phyloP scores from a whole-genome alignment of 2,113 vertebrate species.

The Chunga burmeisteri region DNA sequence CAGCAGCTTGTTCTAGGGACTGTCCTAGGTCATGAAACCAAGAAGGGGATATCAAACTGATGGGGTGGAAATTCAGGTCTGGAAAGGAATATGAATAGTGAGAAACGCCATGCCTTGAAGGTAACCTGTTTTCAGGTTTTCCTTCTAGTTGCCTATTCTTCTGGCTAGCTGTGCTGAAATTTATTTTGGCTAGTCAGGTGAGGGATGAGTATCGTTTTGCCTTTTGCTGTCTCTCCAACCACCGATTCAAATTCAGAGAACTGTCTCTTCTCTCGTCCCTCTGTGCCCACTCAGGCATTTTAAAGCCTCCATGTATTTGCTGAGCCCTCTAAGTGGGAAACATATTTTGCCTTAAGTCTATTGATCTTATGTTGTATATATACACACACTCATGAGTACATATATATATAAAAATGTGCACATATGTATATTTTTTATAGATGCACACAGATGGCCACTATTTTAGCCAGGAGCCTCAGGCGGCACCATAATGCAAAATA shows the following conservation, averaged over 20 bases:
- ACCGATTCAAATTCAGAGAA: neutral
- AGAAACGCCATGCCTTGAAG: neutral
- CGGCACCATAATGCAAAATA: neutral
- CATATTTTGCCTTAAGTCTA: neutral
- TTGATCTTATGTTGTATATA: neutral
- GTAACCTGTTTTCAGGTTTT: neutral
- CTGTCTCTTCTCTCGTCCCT: neutral
- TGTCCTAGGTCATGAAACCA: accelerated
- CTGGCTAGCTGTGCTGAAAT: neutral
- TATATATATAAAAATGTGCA: no score
- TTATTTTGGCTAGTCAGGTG: neutral
- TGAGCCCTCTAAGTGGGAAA: neutral
- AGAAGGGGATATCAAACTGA: neutral
- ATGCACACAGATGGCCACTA: neutral
- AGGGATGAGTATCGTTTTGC: neutral
- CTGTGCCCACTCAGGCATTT: neutral
- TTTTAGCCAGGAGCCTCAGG: neutral
- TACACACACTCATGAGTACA: neutral
- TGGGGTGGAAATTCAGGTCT: neutral
- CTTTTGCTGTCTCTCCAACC: neutral
- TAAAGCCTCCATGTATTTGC: neutral
- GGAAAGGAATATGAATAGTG: neutral
- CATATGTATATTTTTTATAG: no score
- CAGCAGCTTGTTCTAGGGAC: neutral
- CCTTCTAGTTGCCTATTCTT: neutral